A percentile compares a stretch with the other conserved stretches of the same genome.
Conservation (phyloP, 2,113 vertebrate species). For the Ceyx melanurus region DNA sequence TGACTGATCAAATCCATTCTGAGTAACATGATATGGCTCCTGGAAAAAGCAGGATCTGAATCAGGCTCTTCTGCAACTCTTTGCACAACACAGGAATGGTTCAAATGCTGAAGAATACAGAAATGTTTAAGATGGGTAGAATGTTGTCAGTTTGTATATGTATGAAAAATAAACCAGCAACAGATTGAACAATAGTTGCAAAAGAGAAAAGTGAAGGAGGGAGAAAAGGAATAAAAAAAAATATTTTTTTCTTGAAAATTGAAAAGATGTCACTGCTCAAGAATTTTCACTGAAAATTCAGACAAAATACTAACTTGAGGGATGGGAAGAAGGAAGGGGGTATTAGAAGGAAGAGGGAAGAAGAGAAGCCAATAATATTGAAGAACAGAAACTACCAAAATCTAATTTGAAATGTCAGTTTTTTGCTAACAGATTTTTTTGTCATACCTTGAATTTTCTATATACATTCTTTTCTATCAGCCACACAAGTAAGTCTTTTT, state of each 20-base stretch:
- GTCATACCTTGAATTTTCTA: background rate
- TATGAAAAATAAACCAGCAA: background rate
- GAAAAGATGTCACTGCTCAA: background rate
- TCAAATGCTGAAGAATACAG: background rate
- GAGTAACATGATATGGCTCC: background rate
- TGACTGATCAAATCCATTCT: background rate
- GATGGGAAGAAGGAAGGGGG: rapidly evolving
- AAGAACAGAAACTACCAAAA: background rate
- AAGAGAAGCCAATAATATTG: background rate
- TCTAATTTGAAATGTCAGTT: background rate
- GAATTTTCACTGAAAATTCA: background rate
- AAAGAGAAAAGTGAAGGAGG: background rate
- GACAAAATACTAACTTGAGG: background rate
- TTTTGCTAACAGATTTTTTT: background rate
- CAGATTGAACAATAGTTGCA: background rate
- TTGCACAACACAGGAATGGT: background rate
- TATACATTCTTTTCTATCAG: too few relatives aligned
- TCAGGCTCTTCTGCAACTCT: background rate
- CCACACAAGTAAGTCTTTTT: too few relatives aligned
- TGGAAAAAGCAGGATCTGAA: background rate
- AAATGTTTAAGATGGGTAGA: background rate
- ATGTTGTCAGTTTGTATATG: background rate
- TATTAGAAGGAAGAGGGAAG: background rate
- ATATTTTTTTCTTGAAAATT: background rate
- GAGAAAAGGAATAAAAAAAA: background rate